A percentile compares a stretch with the other conserved stretches of the same genome.
Evolutionary conservation across 92 coral and sea anemone genomes (phyloP).

Genomic region (Bergia sp.): DNA sequence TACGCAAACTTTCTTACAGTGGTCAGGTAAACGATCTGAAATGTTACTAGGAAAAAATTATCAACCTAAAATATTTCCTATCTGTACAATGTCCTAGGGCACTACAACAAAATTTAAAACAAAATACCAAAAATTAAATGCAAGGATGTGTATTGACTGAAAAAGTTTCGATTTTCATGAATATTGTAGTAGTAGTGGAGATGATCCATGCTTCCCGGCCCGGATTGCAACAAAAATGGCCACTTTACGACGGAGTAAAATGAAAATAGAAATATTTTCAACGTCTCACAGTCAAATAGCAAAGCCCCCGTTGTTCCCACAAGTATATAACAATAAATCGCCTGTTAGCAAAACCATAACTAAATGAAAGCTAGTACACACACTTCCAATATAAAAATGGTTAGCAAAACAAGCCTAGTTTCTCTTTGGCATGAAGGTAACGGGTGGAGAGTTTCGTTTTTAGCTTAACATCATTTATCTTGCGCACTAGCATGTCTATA

Average conservation of each 20-base stretch:
- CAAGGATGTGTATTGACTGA: background rate
- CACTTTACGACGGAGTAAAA: background rate
- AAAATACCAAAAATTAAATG: background rate
- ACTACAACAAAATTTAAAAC: too few species aligned
- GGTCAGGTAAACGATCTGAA: background rate
- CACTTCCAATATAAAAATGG: background rate
- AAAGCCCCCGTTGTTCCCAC: constrained; percentile 14
- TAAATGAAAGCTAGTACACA: background rate
- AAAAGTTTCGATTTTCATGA: background rate
- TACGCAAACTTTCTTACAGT: too few species aligned
- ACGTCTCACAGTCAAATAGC: constrained; percentile 3
- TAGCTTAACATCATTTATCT: background rate
- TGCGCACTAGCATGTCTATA: background rate
- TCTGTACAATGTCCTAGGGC: background rate
- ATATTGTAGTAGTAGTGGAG: background rate
- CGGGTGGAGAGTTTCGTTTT: background rate
- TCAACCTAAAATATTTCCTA: background rate
- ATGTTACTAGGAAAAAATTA: background rate
- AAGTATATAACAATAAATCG: background rate
- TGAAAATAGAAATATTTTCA: constrained; percentile 17
- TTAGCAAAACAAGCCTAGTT: background rate
- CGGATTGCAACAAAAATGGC: background rate
- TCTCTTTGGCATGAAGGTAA: constrained; percentile 9
- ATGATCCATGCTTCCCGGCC: background rate
- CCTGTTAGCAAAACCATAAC: background rate